Percentiles rank a stretch among this genome's conserved stretches.
phyloP scores from a whole-genome alignment of 1,140 invertebrate genomes.

The Nomia melanderi region DNA sequence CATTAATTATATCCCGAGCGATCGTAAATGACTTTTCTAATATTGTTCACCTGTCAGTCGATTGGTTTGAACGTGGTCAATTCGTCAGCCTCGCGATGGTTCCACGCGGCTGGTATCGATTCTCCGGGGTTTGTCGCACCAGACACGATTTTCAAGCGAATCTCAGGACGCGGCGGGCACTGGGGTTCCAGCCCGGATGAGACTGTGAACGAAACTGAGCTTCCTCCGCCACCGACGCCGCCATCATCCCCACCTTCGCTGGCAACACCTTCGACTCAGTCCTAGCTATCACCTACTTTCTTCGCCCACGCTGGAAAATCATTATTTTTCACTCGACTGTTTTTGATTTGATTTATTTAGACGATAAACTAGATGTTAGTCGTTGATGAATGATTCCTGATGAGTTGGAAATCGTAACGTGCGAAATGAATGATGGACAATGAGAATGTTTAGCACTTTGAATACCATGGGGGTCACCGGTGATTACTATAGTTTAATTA shows the following conservation, averaged over 20 bases:
- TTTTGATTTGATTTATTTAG: not conserved
- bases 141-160: not conserved
- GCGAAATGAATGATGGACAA: too few relatives aligned
- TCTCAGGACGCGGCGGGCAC: conserved; percentile 13
- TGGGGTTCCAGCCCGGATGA: conserved; percentile 43
- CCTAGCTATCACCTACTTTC: conserved; percentile 39
- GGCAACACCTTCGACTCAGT: conserved; percentile 27
- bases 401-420: too few relatives aligned
- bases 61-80: not conserved
- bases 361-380: too few relatives aligned
- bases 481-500: too few relatives aligned
- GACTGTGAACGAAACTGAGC: conserved; percentile 51
- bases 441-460: too few relatives aligned
- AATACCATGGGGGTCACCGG: too few relatives aligned
- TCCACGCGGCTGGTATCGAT: conserved; percentile 23
- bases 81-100: not conserved
- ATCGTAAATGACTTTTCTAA: too few relatives aligned
- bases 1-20: too few relatives aligned
- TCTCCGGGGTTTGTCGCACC: not conserved
- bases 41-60: conserved; percentile 16
- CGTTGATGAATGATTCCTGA: too few relatives aligned
- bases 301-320: conserved; percentile 19
- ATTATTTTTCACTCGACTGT: not conserved
- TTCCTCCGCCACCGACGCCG: conserved; percentile 11
- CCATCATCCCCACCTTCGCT: conserved; percentile 42